Percentiles rank a stretch among this genome's conserved stretches.
phyloP scores from a whole-genome alignment of 2,888 invertebrate genomes.

The Axea sp. region DNA sequence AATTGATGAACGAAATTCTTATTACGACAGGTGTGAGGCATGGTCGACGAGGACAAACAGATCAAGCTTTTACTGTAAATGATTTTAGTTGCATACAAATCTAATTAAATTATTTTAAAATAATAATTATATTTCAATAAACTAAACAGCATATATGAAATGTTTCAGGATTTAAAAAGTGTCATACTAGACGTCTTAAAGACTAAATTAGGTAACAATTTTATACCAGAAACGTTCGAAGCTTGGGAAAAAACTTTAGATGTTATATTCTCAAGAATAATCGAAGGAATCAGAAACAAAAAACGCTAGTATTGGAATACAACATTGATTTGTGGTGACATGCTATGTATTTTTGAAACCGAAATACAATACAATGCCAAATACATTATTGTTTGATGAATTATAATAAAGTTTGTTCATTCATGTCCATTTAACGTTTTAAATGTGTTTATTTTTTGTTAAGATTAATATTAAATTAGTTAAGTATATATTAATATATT shows the following conservation, averaged over 20 bases:
- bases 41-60: slow-evolving; percentile 76
- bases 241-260: background rate
- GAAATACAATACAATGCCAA: slow-evolving; percentile 35
- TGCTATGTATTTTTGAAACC: slow-evolving; percentile 34
- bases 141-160: no score
- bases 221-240: background rate
- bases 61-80: slow-evolving; percentile 52
- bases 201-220: background rate
- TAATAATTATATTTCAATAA: background rate
- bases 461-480: slow-evolving; percentile 33
- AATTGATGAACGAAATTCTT: slow-evolving; percentile 59
- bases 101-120: no score
- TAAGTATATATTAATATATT: slow-evolving; percentile 43
- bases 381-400: slow-evolving; percentile 30
- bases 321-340: slow-evolving; percentile 14
- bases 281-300: background rate
- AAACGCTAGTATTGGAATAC: background rate
- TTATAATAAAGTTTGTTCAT: slow-evolving; percentile 14
- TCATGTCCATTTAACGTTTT: background rate
- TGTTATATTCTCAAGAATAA: background rate
- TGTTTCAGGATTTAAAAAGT: background rate
- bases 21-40: slow-evolving; percentile 53
- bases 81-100: no score
- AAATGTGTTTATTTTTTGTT: slow-evolving; percentile 20
- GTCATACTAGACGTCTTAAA: background rate